A percentile compares a stretch with the other conserved stretches of the same genome.
Evolutionary conservation across 2,797 vertebrate genomes (phyloP).

Genomic region (Tolypeutes matacus): DNA sequence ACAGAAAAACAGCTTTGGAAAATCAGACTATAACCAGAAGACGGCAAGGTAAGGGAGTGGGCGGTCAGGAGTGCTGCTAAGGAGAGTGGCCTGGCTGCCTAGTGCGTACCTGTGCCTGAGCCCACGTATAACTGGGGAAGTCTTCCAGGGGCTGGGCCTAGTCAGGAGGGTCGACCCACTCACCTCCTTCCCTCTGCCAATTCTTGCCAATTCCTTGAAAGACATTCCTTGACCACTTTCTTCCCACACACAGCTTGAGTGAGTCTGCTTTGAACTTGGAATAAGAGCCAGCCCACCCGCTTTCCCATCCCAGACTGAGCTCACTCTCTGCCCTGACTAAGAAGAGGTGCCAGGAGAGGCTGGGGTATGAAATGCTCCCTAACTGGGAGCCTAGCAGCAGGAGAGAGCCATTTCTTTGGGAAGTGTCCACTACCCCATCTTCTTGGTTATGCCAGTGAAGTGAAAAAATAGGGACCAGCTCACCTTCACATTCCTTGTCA

Average conservation of each 20-base stretch:
- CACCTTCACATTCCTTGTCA: neutral
- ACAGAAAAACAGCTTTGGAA: neutral
- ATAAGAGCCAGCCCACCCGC: neutral
- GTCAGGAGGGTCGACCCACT: neutral
- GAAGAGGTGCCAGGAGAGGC: neutral
- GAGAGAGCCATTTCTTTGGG: neutral
- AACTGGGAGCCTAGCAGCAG: neutral
- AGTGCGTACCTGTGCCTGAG: neutral
- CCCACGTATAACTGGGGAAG: neutral
- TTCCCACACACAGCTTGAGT: neutral
- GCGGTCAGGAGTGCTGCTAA: neutral
- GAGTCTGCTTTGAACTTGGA: neutral
- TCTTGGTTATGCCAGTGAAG: neutral
- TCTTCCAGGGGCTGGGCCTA: neutral
- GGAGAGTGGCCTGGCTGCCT: neutral
- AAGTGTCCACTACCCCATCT: neutral
- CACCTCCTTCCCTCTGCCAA: neutral
- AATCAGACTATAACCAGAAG: neutral
- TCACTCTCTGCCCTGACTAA: neutral
- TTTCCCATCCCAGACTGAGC: neutral
- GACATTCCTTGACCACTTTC: neutral
- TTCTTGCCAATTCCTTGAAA: neutral
- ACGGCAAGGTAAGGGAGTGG: neutral
- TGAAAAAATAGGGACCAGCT: neutral
- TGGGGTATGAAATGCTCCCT: neutral